Evolutionary conservation across 1,140 invertebrate genomes (phyloP).

Genomic region (Phymorhynchus buccinoides): DNA sequence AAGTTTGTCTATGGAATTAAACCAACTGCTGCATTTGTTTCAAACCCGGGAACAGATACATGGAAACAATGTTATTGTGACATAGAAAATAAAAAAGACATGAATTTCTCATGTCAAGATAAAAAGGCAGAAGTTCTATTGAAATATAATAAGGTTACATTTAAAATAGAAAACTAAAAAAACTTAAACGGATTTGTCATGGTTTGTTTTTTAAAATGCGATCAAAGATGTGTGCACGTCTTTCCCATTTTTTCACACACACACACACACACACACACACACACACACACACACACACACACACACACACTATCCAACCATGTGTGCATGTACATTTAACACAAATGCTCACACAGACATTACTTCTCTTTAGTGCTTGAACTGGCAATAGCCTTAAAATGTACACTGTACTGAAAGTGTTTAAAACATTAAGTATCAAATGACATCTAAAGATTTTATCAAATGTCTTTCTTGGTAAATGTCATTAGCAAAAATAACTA

Average conservation of each 20-base stretch:
- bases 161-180: background rate
- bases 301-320: background rate
- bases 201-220: background rate
- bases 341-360: background rate
- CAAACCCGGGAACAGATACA: too few species aligned
- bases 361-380: background rate
- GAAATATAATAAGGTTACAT: too few species aligned
- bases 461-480: background rate
- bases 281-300: conserved; percentile 18
- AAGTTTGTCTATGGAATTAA: too few species aligned
- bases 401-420: too few species aligned
- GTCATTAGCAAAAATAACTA: background rate
- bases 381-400: background rate
- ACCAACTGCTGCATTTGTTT: too few species aligned
- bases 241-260: background rate
- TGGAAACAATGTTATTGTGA: too few species aligned
- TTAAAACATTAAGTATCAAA: too few species aligned
- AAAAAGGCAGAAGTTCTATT: too few species aligned
- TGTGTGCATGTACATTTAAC: background rate
- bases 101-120: too few species aligned
- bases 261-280: conserved; percentile 13
- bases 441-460: background rate
- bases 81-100: too few species aligned
- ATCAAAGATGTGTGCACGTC: too few species aligned
- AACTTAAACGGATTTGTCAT: background rate